Evolutionary conservation across 2,797 vertebrate species (phyloP).

Genomic region (Bradypodion pumilum): DNA sequence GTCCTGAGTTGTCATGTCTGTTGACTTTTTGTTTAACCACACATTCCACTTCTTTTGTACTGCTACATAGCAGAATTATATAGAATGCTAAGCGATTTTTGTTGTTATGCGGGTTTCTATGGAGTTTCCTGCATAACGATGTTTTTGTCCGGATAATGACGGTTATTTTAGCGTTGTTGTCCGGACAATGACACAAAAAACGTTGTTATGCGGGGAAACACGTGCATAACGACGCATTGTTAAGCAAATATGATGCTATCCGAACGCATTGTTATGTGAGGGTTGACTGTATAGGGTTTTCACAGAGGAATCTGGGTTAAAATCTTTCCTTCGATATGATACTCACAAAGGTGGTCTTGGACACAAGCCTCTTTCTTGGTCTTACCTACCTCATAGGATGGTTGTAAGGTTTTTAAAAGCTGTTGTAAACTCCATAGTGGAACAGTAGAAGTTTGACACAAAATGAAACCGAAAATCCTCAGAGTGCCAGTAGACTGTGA

Average conservation of each 20-base stretch:
- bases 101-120: no score
- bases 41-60: not conserved
- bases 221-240: no score
- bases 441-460: not conserved
- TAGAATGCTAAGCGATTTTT: no score
- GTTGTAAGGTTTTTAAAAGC: not conserved
- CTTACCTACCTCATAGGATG: not conserved
- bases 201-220: no score
- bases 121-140: no score
- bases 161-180: no score
- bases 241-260: no score
- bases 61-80: not conserved
- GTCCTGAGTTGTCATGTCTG: not conserved
- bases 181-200: no score
- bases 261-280: no score
- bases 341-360: not conserved
- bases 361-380: not conserved
- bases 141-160: no score
- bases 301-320: not conserved
- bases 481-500: not conserved
- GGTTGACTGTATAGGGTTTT: no score
- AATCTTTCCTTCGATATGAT: not conserved
- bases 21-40: not conserved
- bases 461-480: not conserved
- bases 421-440: not conserved